Conservation (phyloP, 2,113 vertebrate genomes). For the Dipodomys ordii region DNA sequence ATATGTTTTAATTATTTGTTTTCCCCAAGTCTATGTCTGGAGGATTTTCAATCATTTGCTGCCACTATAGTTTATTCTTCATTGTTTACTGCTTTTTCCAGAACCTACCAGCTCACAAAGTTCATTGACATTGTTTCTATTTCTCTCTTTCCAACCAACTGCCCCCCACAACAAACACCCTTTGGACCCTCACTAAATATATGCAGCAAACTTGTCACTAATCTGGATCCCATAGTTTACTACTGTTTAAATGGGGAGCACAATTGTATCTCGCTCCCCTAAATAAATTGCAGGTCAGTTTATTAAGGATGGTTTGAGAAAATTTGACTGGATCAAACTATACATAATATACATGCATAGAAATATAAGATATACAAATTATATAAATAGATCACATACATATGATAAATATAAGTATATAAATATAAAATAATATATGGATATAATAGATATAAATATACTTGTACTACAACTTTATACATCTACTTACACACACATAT, state of each 20-base stretch:
- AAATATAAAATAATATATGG: too few species aligned
- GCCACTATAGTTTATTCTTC: not conserved
- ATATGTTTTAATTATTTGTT: not conserved
- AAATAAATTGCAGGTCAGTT: not conserved
- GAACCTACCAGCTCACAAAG: not conserved
- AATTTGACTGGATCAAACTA: not conserved
- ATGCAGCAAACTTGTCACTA: not conserved
- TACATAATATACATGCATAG: not conserved
- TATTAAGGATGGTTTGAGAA: not conserved
- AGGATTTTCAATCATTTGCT: not conserved
- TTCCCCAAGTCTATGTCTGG: not conserved
- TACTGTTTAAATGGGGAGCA: not conserved
- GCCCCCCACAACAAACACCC: not conserved
- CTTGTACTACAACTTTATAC: too few species aligned
- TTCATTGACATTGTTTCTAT: not conserved
- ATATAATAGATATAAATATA: too few species aligned
- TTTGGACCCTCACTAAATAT: not conserved
- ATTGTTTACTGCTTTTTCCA: not conserved
- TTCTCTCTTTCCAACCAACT: not conserved
- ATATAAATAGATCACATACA: too few species aligned
- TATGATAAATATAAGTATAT: too few species aligned
- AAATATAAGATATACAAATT: not conserved
- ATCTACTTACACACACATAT: too few species aligned
- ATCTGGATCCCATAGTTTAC: not conserved
- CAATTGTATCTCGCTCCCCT: not conserved